A percentile compares a stretch with the other conserved stretches of the same genome.
phyloP scores from a whole-genome alignment of 1,140 invertebrate species.

The Stenopsyche tienmushanensis region DNA sequence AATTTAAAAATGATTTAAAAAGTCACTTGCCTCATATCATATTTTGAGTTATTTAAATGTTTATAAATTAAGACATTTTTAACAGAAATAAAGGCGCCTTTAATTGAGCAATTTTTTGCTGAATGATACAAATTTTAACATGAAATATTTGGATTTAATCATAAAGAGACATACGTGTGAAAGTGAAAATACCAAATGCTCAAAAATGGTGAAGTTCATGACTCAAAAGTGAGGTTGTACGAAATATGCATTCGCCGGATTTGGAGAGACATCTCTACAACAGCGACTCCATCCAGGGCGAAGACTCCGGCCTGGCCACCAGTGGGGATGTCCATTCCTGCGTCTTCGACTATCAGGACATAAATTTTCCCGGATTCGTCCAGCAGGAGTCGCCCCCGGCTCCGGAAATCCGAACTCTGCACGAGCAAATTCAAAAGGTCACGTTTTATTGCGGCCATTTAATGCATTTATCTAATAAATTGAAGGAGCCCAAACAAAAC shows the following conservation, averaged over 20 bases:
- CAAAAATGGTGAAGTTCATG: too few species aligned
- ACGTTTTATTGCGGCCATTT: background rate
- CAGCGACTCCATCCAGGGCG: conserved; percentile 13
- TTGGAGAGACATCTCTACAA: conserved; percentile 30
- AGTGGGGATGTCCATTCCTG: conserved; percentile 37
- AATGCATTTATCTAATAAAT: background rate
- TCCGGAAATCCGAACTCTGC: conserved; percentile 14
- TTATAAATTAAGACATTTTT: background rate
- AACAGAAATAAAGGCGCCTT: too few species aligned
- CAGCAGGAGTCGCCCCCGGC: conserved; percentile 22
- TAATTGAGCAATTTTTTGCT: too few species aligned
- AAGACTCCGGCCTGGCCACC: conserved; percentile 39
- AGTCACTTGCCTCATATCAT: too few species aligned
- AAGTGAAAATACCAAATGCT: too few species aligned
- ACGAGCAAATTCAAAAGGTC: conserved; percentile 32
- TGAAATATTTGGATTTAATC: too few species aligned
- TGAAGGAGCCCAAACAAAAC: too few species aligned
- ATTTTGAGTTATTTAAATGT: too few species aligned
- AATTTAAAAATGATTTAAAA: too few species aligned
- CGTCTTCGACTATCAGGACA: conserved; percentile 34
- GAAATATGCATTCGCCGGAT: conserved; percentile 36
- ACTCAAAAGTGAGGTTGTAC: too few species aligned
- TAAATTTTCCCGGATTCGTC: conserved; percentile 38
- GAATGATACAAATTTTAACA: too few species aligned
- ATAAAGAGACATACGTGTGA: too few species aligned